Conservation (phyloP, 2,797 vertebrate genomes). For the Bradypodion pumilum region DNA sequence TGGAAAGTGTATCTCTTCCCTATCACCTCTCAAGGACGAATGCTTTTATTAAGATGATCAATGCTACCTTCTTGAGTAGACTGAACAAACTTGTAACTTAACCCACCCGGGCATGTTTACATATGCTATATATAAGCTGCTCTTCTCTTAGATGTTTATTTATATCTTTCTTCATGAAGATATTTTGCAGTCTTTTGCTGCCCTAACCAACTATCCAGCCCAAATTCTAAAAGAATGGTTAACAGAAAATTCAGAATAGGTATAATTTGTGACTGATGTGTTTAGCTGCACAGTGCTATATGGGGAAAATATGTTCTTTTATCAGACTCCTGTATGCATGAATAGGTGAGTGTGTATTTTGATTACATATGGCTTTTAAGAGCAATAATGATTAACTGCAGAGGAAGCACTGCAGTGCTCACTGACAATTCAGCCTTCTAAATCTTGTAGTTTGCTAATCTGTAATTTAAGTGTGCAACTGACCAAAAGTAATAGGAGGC, state of each 20-base stretch:
- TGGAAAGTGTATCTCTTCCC: not conserved
- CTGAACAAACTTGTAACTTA: constrained; percentile 5
- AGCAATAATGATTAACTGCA: not conserved
- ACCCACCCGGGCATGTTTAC: constrained; percentile 36
- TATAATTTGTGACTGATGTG: not conserved
- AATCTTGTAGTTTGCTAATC: not conserved
- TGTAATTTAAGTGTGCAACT: constrained; percentile 4
- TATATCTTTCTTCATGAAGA: constrained; percentile 51
- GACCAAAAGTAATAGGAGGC: fast-evolving
- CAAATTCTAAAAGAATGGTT: too few relatives aligned
- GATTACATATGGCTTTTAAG: not conserved
- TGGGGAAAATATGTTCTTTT: not conserved
- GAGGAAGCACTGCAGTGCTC: not conserved
- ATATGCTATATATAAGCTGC: constrained; percentile 68
- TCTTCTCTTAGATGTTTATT: constrained; percentile 56
- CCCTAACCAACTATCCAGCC: not conserved
- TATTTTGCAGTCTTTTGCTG: not conserved
- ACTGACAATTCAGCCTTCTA: not conserved
- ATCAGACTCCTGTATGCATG: not conserved
- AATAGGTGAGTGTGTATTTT: not conserved
- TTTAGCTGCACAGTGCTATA: not conserved
- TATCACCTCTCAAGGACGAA: not conserved
- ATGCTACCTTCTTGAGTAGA: not conserved
- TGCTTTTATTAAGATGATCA: constrained; percentile 5
- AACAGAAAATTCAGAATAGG: not conserved